Evolutionary conservation across 2,888 invertebrate genomes (phyloP).

Genomic region (Timandra comae): DNA sequence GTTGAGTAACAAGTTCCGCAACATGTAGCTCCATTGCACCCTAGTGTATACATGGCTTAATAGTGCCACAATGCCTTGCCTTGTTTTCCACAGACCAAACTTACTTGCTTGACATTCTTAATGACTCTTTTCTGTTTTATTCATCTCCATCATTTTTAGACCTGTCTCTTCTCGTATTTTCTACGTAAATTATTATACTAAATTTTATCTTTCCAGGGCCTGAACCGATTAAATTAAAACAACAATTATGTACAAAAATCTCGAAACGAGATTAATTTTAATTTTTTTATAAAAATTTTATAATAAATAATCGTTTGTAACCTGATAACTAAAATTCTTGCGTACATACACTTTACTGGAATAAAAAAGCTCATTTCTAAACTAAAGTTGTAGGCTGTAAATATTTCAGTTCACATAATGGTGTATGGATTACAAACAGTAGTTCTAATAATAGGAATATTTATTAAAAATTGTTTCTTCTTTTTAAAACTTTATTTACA

Average conservation of each 20-base stretch:
- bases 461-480: constrained; percentile 36
- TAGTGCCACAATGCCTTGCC: too few species aligned
- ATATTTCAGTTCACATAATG: constrained; percentile 12
- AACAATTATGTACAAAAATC: constrained; percentile 48
- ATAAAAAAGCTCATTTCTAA: constrained; percentile 36
- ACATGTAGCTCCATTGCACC: too few species aligned
- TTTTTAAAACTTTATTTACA: constrained; percentile 70
- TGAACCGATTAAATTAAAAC: constrained; percentile 34
- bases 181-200: too few species aligned
- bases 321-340: constrained; percentile 29
- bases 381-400: constrained; percentile 20
- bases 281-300: constrained; percentile 38
- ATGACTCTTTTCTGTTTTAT: too few species aligned
- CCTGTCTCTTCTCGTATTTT: too few species aligned
- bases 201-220: too few species aligned
- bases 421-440: constrained; percentile 27
- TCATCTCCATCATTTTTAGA: too few species aligned
- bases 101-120: too few species aligned
- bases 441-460: constrained; percentile 32
- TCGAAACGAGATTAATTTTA: constrained; percentile 41
- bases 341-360: constrained; percentile 37
- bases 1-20: too few species aligned
- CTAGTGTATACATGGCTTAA: too few species aligned
- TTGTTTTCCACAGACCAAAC: too few species aligned
- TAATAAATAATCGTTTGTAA: constrained; percentile 34